Conservation (phyloP, 1,140 invertebrate species). For the Drosophila gunungcola region DNA sequence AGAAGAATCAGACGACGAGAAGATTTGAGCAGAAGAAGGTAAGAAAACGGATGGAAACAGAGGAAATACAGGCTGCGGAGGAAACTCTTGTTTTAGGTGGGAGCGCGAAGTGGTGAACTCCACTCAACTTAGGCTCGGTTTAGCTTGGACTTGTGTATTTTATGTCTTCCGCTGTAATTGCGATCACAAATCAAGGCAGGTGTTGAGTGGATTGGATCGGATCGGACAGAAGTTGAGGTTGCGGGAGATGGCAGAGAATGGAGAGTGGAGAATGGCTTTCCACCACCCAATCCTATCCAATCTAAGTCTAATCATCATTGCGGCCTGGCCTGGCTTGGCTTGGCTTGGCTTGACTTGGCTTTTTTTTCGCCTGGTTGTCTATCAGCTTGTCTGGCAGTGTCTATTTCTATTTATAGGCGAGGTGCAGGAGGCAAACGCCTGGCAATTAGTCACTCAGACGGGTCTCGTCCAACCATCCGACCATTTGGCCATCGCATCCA, state of each 20-base stretch:
- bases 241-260: constrained; percentile 1
- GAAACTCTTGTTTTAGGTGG: constrained; percentile 19
- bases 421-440: constrained; percentile 58
- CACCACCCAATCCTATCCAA: constrained; percentile 13
- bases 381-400: too few relatives aligned
- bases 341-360: not conserved
- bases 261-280: constrained; percentile 16
- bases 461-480: constrained; percentile 26
- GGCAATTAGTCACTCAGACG: constrained; percentile 75
- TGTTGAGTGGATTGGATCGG: constrained; percentile 34
- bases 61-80: constrained; percentile 7
- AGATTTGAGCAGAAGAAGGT: constrained; percentile 23
- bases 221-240: not conserved
- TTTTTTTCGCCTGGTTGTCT: not conserved
- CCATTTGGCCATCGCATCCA: constrained; percentile 6
- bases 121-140: constrained; percentile 19
- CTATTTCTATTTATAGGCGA: constrained; percentile 64
- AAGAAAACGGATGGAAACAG: constrained; percentile 6
- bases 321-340: not conserved
- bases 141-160: constrained; percentile 26
- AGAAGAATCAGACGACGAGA: constrained; percentile 16
- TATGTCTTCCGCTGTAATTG: constrained; percentile 50
- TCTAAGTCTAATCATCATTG: constrained; percentile 42
- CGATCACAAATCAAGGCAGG: constrained; percentile 53
- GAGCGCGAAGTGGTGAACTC: constrained; percentile 40